Evolutionary conservation across 2,797 vertebrate species (phyloP).

Genomic region (Schizopygopsis malacanthus): DNA sequence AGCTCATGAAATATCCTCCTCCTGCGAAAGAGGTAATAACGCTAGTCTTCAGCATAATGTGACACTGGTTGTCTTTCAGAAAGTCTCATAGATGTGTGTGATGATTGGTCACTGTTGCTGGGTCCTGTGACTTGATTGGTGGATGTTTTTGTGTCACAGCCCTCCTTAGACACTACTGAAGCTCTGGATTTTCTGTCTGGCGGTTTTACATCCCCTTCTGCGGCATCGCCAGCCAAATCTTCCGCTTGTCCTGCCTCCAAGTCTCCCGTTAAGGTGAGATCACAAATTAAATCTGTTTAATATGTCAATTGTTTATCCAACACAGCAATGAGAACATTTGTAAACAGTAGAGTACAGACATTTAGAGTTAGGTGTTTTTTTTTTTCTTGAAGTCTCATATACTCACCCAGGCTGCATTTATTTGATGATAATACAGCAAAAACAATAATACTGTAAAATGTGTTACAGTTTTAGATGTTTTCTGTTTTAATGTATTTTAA

Average conservation of each 20-base stretch:
- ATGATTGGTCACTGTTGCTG: neutral
- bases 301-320: neutral
- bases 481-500: neutral
- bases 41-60: neutral
- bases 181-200: slow-evolving; percentile 74
- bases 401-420: no score
- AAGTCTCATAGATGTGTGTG: no score
- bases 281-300: neutral
- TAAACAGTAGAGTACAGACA: no score
- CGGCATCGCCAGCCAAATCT: slow-evolving; percentile 60
- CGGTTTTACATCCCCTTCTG: slow-evolving; percentile 63
- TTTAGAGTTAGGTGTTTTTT: no score
- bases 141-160: slow-evolving; percentile 58
- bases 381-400: neutral
- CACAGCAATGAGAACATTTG: neutral
- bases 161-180: slow-evolving; percentile 62
- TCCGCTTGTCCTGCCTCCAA: slow-evolving; percentile 54
- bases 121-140: neutral
- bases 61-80: neutral
- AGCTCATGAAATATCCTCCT: slow-evolving; percentile 66
- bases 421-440: neutral
- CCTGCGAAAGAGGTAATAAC: slow-evolving; percentile 71
- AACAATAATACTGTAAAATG: neutral
- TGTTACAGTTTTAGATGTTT: neutral
- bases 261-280: slow-evolving; percentile 62